These are phyloP conservation scores for Ariopsis seemanni DNA, from an alignment of 2,113 vertebrate species.

Conservation along the genomic window DNA sequence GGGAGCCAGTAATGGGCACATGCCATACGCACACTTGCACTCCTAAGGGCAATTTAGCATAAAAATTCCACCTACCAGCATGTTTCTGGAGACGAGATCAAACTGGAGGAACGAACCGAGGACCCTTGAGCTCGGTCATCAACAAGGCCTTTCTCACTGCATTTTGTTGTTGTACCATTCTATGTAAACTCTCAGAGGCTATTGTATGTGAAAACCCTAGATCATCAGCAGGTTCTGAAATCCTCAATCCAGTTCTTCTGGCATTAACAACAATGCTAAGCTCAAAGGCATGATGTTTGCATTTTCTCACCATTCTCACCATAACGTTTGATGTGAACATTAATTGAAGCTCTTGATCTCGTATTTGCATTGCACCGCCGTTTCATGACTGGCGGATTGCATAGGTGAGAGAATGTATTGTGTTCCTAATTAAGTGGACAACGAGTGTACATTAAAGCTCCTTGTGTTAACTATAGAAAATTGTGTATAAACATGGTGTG, in stretches of 20 bases:
- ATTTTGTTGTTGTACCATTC: neutral
- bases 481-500: too few relatives aligned
- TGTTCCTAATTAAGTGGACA: neutral
- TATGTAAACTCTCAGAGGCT: neutral
- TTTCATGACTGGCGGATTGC: neutral
- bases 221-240: neutral
- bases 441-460: neutral
- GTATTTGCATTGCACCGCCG: neutral
- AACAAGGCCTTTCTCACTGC: neutral
- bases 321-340: neutral
- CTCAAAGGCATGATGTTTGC: neutral
- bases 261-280: neutral
- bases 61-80: neutral
- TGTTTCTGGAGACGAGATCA: neutral
- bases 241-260: neutral
- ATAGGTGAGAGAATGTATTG: neutral
- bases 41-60: neutral
- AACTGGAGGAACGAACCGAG: neutral
- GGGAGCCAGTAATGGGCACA: neutral
- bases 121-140: neutral
- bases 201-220: neutral
- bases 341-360: neutral
- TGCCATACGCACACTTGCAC: neutral
- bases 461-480: neutral
- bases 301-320: neutral